Evolutionary conservation across 1,140 invertebrate genomes (phyloP).

Genomic region (Gryon sp.): DNA sequence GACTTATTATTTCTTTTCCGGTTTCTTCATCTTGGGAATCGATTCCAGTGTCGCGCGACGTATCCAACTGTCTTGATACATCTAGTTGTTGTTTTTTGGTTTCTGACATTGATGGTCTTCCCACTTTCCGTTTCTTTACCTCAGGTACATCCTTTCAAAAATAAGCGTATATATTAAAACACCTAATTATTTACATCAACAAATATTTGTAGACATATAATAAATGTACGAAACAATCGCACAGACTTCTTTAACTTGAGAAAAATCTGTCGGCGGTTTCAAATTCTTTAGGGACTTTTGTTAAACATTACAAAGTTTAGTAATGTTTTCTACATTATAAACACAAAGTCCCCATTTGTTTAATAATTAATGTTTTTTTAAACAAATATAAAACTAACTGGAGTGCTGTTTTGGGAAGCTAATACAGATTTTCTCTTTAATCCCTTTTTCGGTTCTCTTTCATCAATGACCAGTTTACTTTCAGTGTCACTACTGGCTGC

Average conservation of each 20-base stretch:
- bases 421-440: conserved; percentile 71
- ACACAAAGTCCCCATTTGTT: conserved; percentile 36
- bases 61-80: conserved; percentile 56
- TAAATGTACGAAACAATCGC: conserved; percentile 80
- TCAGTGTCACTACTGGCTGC: conserved; percentile 77
- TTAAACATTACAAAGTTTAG: conserved; percentile 37
- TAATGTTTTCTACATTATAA: conserved; percentile 46
- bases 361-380: conserved; percentile 2
- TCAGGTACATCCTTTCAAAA: conserved; percentile 71
- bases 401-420: conserved; percentile 59
- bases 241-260: conserved; percentile 76
- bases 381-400: conserved; percentile 63
- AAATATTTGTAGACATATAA: conserved; percentile 5
- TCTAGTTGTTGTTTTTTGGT: conserved; percentile 55
- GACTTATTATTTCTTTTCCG: conserved; percentile 82
- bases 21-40: conserved; percentile 75
- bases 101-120: conserved; percentile 52
- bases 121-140: conserved; percentile 72
- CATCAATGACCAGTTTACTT: conserved; percentile 82
- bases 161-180: too few species aligned
- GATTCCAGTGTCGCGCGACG: conserved; percentile 45
- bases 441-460: conserved; percentile 79
- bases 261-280: conserved; percentile 78
- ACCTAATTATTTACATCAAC: neutral
- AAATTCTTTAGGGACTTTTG: conserved; percentile 66